These are phyloP conservation scores for Hippotragus niger DNA, from an alignment of 2,113 vertebrate genomes.

Conservation along the genomic window DNA sequence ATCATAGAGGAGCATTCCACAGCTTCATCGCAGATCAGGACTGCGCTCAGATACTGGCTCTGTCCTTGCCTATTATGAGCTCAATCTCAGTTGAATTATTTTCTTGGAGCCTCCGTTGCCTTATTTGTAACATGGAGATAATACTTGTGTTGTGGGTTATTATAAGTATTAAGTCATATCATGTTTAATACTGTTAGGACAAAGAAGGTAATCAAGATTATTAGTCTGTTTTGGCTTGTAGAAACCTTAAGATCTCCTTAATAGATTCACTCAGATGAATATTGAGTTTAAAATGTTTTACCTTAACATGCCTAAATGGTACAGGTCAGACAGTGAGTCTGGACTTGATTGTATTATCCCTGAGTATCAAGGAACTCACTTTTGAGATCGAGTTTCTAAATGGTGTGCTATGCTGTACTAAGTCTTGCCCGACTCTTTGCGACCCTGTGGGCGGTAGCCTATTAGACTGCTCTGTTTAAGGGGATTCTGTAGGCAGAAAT, in stretches of 20 bases:
- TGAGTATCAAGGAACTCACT: background rate
- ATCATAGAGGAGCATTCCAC: background rate
- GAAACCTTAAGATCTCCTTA: background rate
- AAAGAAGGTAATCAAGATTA: background rate
- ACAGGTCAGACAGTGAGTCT: background rate
- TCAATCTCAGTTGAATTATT: background rate
- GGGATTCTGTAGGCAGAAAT: background rate
- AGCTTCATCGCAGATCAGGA: background rate
- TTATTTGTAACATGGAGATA: background rate
- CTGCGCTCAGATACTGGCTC: background rate
- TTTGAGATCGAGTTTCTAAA: constrained; percentile 4
- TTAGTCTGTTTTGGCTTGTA: background rate
- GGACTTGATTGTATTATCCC: background rate
- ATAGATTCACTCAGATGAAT: background rate
- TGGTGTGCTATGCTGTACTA: background rate
- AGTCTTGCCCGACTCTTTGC: background rate
- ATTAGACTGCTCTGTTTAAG: background rate
- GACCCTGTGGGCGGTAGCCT: background rate
- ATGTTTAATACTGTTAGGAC: background rate
- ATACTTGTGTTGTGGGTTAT: background rate
- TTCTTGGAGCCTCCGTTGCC: background rate
- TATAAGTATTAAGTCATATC: background rate
- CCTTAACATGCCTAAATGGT: background rate
- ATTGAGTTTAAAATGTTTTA: constrained; percentile 10
- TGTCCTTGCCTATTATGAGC: background rate